Conservation (phyloP, 1,140 invertebrate genomes). For the Ladona fulva region DNA sequence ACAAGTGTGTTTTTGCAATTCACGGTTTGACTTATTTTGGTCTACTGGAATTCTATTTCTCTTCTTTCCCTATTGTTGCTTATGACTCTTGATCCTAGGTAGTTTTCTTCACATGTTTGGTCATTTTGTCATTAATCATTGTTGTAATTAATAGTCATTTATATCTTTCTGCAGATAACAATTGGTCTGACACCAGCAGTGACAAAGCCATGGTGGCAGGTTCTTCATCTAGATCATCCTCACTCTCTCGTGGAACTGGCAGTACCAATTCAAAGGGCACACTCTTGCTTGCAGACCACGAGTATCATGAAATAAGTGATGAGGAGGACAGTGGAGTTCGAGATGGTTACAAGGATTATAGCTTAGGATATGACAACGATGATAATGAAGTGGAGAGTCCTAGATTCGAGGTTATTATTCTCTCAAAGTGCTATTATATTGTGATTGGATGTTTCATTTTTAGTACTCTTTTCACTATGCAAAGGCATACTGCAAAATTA, state of each 20-base stretch:
- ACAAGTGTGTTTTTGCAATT: too few species aligned
- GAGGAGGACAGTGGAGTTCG: conserved; percentile 46
- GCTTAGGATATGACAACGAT: not conserved
- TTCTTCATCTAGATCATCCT: not conserved
- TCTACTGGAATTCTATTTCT: too few species aligned
- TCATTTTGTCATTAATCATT: too few species aligned
- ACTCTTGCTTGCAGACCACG: conserved; percentile 47
- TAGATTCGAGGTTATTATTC: conserved; percentile 40
- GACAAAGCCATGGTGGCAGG: not conserved
- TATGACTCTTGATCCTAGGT: too few species aligned
- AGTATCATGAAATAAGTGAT: conserved; percentile 89
- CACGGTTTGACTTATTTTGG: too few species aligned
- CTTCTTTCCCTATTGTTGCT: too few species aligned
- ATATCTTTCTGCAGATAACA: conserved; percentile 6
- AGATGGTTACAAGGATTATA: not conserved
- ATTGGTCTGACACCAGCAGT: conserved; percentile 12
- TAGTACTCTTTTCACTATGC: too few species aligned
- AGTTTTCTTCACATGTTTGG: too few species aligned
- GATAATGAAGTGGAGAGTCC: conserved; percentile 40
- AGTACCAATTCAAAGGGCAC: not conserved
- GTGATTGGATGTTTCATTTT: too few species aligned
- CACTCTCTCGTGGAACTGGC: not conserved
- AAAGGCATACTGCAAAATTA: too few species aligned
- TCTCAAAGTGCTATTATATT: too few species aligned
- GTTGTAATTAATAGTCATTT: conserved; percentile 16